Percentiles rank a stretch among this genome's conserved stretches.
Evolutionary conservation across 2,888 invertebrate species (phyloP).

Genomic region (Branchipolynoe longqiensis): DNA sequence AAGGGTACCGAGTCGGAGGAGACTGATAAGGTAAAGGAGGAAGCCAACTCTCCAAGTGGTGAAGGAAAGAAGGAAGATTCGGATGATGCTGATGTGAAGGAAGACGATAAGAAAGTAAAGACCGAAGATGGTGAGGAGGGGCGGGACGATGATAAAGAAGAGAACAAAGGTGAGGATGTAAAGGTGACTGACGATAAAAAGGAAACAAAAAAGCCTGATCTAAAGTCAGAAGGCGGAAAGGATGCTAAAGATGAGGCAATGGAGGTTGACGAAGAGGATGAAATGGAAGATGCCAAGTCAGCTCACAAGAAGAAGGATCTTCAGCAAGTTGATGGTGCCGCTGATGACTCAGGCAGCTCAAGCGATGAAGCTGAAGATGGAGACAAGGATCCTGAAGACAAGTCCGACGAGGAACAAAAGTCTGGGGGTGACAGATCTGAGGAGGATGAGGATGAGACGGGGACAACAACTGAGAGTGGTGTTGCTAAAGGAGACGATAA

Average conservation of each 20-base stretch:
- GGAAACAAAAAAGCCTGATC: not conserved
- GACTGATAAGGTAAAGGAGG: not conserved
- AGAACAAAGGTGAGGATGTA: conserved; percentile 18
- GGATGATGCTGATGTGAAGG: conserved; percentile 23
- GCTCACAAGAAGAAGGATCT: not conserved
- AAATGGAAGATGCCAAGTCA: conserved; percentile 37
- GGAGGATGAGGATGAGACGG: not conserved
- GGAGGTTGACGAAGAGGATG: conserved; percentile 16
- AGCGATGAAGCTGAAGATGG: conserved; percentile 18
- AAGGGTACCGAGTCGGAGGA: conserved; percentile 8
- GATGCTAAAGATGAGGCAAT: conserved; percentile 55
- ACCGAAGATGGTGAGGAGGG: conserved; percentile 1
- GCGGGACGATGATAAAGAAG: conserved; percentile 7
- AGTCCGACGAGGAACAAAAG: conserved; percentile 25
- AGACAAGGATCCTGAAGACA: conserved; percentile 14
- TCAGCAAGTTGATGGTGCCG: conserved; percentile 27
- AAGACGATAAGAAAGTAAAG: conserved; percentile 33
- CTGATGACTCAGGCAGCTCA: conserved; percentile 14
- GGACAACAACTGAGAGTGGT: too few species aligned
- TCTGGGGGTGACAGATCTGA: conserved; percentile 12
- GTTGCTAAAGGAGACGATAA: conserved; percentile 25
- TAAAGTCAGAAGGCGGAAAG: too few species aligned
- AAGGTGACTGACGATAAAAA: not conserved
- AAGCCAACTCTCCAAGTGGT: too few species aligned
- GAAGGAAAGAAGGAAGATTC: not conserved